Base-by-base conservation (phyloP, 92 coral and sea anemone genomes). In the Phenganax marumi region DNA sequence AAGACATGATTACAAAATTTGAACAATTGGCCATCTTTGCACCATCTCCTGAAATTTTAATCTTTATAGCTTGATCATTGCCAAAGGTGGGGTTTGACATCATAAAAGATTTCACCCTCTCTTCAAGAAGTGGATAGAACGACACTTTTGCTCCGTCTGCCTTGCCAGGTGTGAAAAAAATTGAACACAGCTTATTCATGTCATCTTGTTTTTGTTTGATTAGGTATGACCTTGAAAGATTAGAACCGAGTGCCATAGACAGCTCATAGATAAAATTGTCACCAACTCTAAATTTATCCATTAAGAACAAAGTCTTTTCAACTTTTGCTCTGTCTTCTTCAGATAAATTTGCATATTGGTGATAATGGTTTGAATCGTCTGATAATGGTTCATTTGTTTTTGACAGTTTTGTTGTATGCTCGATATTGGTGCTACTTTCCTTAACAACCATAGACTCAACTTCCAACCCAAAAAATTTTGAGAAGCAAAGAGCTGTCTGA, bases 401-500 rank as follows among this genome's bases (percentile, higher is more conserved):
- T 17, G 76, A 71, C 76, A 75, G 18, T 53, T 50, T 75, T 22
- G 50, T 24, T 25, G 0, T 75, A 25, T 75, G 61, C 57, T 75
- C 26, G 69, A 63, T 56, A 12, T 88, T 83, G 61, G 93, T 81
- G 73, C 79, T 87, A 61, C 76, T 64, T 74, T 88, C 89, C 55
- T 79, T 85, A 56, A 88, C 91, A 65, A 85, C 78, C 52, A 86
- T 61, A 53, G 89, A 72, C 79, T 87, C 81, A 25, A 90, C 79
- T 63, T 87, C 89, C 19, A 90, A 63, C 3, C 93, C 91, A 88
- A 90, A 90, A 12, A 89, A 85, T 63, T 81, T 70, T 49, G 87
- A 63, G 72, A 91, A 91, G 90, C 91, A 91, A 54, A 91, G 91
- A 12, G 91, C 91, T 56, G 80, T 80, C 70, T 86, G 75, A 25